Base-by-base conservation (phyloP, 2,888 invertebrate species). In the Clunio marinus region DNA sequence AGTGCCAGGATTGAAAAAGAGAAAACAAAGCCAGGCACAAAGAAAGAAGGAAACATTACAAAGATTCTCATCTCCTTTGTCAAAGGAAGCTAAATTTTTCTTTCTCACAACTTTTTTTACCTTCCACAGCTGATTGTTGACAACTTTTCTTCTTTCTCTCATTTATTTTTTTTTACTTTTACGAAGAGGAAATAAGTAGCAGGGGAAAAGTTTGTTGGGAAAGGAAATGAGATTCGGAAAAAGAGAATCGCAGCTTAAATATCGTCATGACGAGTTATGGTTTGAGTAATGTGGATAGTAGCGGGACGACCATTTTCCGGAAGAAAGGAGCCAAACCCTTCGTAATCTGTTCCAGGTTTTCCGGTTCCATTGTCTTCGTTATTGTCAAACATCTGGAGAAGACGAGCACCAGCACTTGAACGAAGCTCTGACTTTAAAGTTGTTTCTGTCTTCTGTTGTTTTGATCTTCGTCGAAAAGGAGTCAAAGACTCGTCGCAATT, bases 381-480 rank as follows among this genome's bases (percentile, higher is more conserved):
- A 1, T 66, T 66, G 70, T 71, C 71, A 8, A 72, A 37, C 8
- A 70, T 27, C 68, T 72, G 71, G 69, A 70, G 71, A 46, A 74
- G 69, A 57, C 74, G 71, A 24, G 74, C 74, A 41, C 74, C 74
- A 32, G 74, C 74, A 71, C 74, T 74, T 8, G 73, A 72, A 51
- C 74, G 71, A 4, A 72, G 60, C 37, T 73, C 73, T 15, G 69
- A 70, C 58, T 69, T 70, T 46, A 62, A 45, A 5, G 70, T 32
- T 15, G n/a, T 22, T 45, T 37, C 8, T 1, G 60, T 70, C n/a
- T 25, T 10, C 8, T 46, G 46, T 13, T 46, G 63, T n/a, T 37
- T 17, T 46, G 45, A 45, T 13, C 41, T 17, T 25, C 73, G 71
- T 10, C 73, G 70, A 25, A 74, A 70, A 37, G 74, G 71, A 55